Evolutionary conservation across 2,888 invertebrate species (phyloP).

Genomic region (Volucella zonaria): DNA sequence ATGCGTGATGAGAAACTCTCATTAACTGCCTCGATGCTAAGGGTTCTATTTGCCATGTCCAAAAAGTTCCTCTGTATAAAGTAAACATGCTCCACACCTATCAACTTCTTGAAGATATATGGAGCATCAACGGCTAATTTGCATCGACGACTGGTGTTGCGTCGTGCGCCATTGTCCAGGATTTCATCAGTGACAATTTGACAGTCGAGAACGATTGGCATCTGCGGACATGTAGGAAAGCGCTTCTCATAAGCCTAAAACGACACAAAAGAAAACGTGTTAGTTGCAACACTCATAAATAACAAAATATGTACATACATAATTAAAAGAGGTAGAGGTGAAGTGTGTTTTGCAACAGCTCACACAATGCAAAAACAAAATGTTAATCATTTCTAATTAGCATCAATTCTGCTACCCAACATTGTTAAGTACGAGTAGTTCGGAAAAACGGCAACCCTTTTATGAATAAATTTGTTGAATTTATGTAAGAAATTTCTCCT

Average conservation of each 20-base stretch:
- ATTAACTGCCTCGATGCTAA: conserved; percentile 95
- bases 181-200: conserved; percentile 90
- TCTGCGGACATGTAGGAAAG: conserved; percentile 96
- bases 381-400: no score
- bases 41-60: conserved; percentile 89
- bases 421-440: neutral
- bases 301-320: conserved; percentile 14
- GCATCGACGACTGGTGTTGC: conserved; percentile 92
- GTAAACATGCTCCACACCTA: conserved; percentile 94
- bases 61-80: conserved; percentile 95
- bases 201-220: conserved; percentile 96
- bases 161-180: conserved; percentile 89
- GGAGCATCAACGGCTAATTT: conserved; percentile 96
- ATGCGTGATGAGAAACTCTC: conserved; percentile 94
- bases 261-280: conserved; percentile 74
- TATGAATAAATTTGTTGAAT: neutral
- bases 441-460: neutral
- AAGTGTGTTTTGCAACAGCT: neutral
- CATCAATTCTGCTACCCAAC: no score
- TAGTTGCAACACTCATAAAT: neutral
- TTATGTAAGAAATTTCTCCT: neutral
- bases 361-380: no score
- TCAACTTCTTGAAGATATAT: conserved; percentile 96
- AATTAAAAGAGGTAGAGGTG: neutral
- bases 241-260: conserved; percentile 95